Evolutionary conservation across 2,113 vertebrate species (phyloP).

Genomic region (Catagonus wagneri): DNA sequence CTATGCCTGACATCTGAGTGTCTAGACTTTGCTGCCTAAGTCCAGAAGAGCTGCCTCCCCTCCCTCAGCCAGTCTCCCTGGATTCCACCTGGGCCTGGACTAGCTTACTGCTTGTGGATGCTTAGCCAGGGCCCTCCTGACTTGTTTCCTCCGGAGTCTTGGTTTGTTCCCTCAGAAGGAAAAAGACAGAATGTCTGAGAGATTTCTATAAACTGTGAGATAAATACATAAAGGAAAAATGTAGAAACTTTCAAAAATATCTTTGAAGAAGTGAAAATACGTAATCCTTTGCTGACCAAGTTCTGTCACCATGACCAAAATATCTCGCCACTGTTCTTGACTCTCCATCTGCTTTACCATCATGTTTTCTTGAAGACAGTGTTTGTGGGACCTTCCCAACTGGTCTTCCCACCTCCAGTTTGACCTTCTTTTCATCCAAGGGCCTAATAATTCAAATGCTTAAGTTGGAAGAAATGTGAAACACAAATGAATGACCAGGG

Average conservation of each 20-base stretch:
- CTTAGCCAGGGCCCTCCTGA: not conserved
- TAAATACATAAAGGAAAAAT: slow-evolving; percentile 55
- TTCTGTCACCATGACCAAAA: slow-evolving; percentile 47
- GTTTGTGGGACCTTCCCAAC: not conserved
- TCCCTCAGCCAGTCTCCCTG: not conserved
- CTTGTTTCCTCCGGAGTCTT: not conserved
- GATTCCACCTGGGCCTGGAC: not conserved
- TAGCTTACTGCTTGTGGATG: not conserved
- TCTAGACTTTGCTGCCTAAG: not conserved
- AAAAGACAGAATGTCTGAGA: not conserved
- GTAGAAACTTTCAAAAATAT: slow-evolving; percentile 48
- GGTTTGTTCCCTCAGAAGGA: not conserved
- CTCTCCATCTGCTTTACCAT: slow-evolving; percentile 18
- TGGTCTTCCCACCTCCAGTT: not conserved
- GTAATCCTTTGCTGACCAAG: slow-evolving; percentile 37
- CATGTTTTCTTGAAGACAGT: slow-evolving; percentile 2
- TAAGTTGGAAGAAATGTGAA: not conserved
- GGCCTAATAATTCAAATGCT: not conserved
- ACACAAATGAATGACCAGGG: not conserved
- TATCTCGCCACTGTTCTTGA: slow-evolving; percentile 20
- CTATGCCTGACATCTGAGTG: not conserved
- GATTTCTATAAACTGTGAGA: not conserved
- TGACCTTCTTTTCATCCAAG: not conserved
- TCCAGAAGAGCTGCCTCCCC: not conserved
- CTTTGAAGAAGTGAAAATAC: slow-evolving; percentile 56